Percentiles rank a stretch among this genome's conserved stretches.
These are phyloP conservation scores for Nothocercus nigrocapillus DNA, from an alignment of 2,113 vertebrate genomes.

Conservation along the genomic window DNA sequence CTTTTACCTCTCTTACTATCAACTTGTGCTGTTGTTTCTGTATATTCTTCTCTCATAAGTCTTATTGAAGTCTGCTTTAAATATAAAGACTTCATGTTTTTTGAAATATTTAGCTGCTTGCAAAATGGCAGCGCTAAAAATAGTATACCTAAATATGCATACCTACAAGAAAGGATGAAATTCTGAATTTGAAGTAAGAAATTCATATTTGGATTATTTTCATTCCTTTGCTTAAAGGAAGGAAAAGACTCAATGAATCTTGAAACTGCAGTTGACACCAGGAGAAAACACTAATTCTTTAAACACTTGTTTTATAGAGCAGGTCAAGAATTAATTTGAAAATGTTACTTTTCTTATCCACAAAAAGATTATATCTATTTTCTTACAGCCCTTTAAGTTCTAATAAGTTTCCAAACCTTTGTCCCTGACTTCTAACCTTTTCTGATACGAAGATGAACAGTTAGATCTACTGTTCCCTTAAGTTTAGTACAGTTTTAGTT, in stretches of 20 bases:
- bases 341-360: not conserved
- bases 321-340: not conserved
- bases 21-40: not conserved
- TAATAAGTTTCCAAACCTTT: not conserved
- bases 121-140: not conserved
- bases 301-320: not conserved
- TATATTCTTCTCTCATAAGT: conserved; percentile 17
- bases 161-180: not conserved
- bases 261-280: not conserved
- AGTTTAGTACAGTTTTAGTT: not conserved
- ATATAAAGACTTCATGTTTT: not conserved
- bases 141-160: not conserved
- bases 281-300: not conserved
- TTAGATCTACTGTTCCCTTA: not conserved
- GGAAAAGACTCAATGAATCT: not conserved
- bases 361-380: not conserved
- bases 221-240: not conserved
- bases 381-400: not conserved
- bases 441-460: not conserved
- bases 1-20: conserved; percentile 23
- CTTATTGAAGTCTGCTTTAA: conserved; percentile 12
- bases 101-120: not conserved
- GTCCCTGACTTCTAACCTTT: not conserved
- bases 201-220: not conserved
- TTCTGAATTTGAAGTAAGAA: not conserved